Evolutionary conservation across 1,140 invertebrate species (phyloP), one percentile per base, ranked within the genome.

Genomic region (Euschistus heros): DNA sequence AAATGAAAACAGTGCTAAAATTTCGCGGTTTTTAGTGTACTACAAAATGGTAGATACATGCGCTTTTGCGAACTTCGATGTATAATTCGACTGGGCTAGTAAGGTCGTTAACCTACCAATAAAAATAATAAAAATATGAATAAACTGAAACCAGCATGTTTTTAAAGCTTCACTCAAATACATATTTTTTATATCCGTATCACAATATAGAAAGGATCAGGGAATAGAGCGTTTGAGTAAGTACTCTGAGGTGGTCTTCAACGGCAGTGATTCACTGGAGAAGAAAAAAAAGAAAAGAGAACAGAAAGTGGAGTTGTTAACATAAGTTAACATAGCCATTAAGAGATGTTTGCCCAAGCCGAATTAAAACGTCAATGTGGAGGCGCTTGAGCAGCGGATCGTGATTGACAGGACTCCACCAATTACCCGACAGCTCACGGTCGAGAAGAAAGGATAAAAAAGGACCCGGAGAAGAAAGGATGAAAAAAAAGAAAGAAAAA

Each of bases 311-410:
- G 52, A 55, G 52, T 55, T 55, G 52, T 55, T 55, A 55, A 55
- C 8, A 55, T 8, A 55, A 55, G 52, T 55, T 24, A 55, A 55
- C 52, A 55, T 8, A 24, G 22, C 8, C 5, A 55, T 55, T 8
- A 55, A 18, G 14, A 24, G 52, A 55, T 55, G 52, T 55, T 55
- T 55, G 52, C 52, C 20, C 20, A 22, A 55, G 52, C n/a, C 22
- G 52, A 24, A 55, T 55, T 55, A 55, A 55, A 55, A 22, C 52
- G 52, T 55, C 52, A 55, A n/a, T n/a, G 22, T 55, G 52, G 52
- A 55, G 52, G 52, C 52, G 22, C 52, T 24, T 8, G n/a, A 8
- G 52, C n/a, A n/a, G n/a, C 13, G 47, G 47, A 10, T 17, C 17
- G 10, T 52, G 52, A 24, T 24, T 55, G 52, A 55, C 52, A 55